Base-by-base conservation (phyloP, 2,888 invertebrate species). In the Penaeus monodon region DNA sequence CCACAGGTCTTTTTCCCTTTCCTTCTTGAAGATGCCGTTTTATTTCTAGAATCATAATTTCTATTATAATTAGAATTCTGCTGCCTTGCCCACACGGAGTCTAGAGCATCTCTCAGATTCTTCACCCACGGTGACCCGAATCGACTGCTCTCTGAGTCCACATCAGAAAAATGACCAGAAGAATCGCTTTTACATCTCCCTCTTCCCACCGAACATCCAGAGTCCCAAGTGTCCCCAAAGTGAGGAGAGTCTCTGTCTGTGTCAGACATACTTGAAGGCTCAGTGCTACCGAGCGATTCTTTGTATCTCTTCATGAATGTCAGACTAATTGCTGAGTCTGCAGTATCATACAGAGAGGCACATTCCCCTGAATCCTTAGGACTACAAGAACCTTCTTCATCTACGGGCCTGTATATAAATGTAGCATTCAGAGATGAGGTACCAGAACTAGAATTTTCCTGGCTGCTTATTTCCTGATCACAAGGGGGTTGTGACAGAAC, bases 171-270 rank as follows among this genome's bases (percentile, higher is more conserved):
- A 0, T 86, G 86, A 20, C 74, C 86, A 4, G 86, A 83, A 44
- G 83, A 83, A 22, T 77, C 77, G 49, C 86, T 86, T 24, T 64
- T 27, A 12, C 33, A 70, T 33, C 86, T 64, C 0, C 68, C 82
- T 20, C 78, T 70, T 27, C 49, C 77, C 57, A 86, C 57, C n/a
- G 29, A 83, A 24, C 86, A 86, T 17, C 86, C 86, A 20, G 86
- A 86, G 64, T 86, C 86, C 86, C 86, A 86, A 0, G 86, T 86
- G 82, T 86, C 86, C 22, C 83, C 83, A 44, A 86, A 83, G 24
- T 86, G 77, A 38, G 65, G 83, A 38, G 82, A 78, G 10, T 79
- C 83, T 63, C 38, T 64, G 29, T 78, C 86, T 12, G 70, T 57
- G n/a, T 79, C 85, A 12, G 85, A 33, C 8, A 79, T 33, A 44